These are phyloP conservation scores for Apodemia mormo DNA, from an alignment of 2,888 invertebrate genomes.

Conservation along the genomic window DNA sequence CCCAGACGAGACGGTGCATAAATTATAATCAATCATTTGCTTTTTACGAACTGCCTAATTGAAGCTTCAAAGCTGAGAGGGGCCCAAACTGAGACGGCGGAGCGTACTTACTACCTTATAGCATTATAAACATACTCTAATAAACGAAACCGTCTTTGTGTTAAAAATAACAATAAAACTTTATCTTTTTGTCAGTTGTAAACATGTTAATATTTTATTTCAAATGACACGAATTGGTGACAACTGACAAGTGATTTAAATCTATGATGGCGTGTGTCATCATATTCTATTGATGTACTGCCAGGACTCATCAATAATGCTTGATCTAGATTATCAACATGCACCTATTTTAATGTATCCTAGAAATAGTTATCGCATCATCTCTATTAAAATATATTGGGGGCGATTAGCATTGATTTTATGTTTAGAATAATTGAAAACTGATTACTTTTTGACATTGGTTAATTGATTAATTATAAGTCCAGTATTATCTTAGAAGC, in stretches of 20 bases:
- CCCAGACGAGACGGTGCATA: too few relatives aligned
- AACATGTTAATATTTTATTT: constrained; percentile 19
- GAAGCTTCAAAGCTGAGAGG: too few relatives aligned
- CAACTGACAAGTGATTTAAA: constrained; percentile 52
- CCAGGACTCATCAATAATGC: constrained; percentile 70
- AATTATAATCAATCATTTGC: too few relatives aligned
- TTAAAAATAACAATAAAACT: not conserved
- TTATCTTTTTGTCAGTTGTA: too few relatives aligned
- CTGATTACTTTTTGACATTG: not conserved
- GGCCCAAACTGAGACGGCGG: too few relatives aligned
- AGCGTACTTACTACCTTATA: too few relatives aligned
- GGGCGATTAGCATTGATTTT: constrained; percentile 21
- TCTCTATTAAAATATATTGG: constrained; percentile 42
- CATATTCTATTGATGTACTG: constrained; percentile 69
- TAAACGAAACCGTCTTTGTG: not conserved
- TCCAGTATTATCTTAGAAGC: not conserved
- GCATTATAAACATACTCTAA: too few relatives aligned
- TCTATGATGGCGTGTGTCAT: constrained; percentile 71
- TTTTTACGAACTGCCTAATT: too few relatives aligned
- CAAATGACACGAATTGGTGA: constrained; percentile 48
- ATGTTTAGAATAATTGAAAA: not conserved
- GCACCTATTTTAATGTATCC: constrained; percentile 68
- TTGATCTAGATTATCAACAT: constrained; percentile 73
- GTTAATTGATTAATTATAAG: not conserved
- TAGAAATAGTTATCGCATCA: constrained; percentile 60